Evolutionary conservation across 2,113 vertebrate genomes (phyloP), one percentile per base, ranked within the genome.

Genomic region (Stegostoma tigrinum): DNA sequence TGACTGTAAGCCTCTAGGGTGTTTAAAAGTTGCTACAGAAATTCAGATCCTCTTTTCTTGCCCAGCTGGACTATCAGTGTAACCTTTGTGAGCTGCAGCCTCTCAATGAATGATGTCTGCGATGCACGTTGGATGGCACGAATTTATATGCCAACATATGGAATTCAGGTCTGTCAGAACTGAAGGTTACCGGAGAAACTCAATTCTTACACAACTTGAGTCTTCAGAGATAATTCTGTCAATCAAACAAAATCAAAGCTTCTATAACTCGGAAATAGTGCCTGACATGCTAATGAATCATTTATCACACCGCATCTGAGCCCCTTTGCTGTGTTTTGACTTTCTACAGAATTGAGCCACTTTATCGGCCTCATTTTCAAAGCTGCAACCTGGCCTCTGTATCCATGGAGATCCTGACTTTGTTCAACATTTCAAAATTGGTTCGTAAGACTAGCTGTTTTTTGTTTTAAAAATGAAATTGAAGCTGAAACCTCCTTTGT

Each of bases 171-270:
- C n/a, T 83, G 78, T 83, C n/a, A 83, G 78, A 83, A 83, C 78
- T 38, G 78, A 83, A 83, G 78, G 78, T 83, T 83, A 19, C 78
- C 42, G n/a, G 15, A 83, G n/a, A 83, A 83, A 83, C 78, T 19
- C n/a, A 19, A 42, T 83, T 83, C 78, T 83, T 83, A 83, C n/a
- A 21, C n/a, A 42, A 83, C 38, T 83, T 83, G 78, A 19, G n/a
- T 83, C 78, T 83, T 38, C 78, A 83, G 78, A 83, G 78, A 83
- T 83, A 83, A 83, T 38, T 83, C 78, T 83, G 78, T 83, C 78
- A 83, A 83, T 83, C n/a, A 83, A 38, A 15, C 78, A 38, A 19
- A 17, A 83, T 83, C 34, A 83, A 83, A 83, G 78, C 38, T n/a
- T 38, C 78, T 83, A 19, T 19, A 83, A 38, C 15, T 38, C n/a